These are phyloP conservation scores for Puffinus mauretanicus DNA, from an alignment of 2,113 vertebrate species.

Conservation along the genomic window DNA sequence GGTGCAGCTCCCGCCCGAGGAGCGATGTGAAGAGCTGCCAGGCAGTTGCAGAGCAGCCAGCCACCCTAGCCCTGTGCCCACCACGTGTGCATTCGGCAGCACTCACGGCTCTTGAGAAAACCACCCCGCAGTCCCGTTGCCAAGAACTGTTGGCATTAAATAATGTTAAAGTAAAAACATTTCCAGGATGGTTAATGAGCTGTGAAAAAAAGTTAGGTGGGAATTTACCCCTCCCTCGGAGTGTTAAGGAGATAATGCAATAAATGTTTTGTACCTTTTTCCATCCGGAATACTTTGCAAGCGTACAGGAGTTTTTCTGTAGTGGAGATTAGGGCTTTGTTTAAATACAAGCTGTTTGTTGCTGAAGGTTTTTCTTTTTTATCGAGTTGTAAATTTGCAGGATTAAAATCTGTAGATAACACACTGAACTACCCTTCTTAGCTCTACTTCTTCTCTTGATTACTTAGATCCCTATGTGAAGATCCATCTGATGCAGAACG, in stretches of 20 bases:
- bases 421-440: background rate
- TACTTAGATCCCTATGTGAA: conserved; percentile 95
- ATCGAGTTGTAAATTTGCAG: background rate
- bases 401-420: background rate
- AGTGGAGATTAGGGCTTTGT: background rate
- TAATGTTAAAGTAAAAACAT: background rate
- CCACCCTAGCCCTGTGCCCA: background rate
- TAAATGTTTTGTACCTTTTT: background rate
- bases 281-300: background rate
- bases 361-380: background rate
- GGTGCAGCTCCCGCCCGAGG: background rate
- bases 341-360: background rate
- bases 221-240: background rate
- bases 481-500: conserved; percentile 99
- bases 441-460: background rate
- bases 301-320: background rate
- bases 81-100: background rate
- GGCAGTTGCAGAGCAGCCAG: background rate
- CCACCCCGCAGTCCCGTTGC: background rate
- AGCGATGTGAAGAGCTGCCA: background rate
- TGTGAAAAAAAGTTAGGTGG: background rate
- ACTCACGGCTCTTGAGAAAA: rapidly evolving
- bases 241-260: background rate
- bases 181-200: background rate
- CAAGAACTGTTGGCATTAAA: background rate